Evolutionary conservation across 1,140 invertebrate species (phyloP).

Genomic region (Microplitis mediator): DNA sequence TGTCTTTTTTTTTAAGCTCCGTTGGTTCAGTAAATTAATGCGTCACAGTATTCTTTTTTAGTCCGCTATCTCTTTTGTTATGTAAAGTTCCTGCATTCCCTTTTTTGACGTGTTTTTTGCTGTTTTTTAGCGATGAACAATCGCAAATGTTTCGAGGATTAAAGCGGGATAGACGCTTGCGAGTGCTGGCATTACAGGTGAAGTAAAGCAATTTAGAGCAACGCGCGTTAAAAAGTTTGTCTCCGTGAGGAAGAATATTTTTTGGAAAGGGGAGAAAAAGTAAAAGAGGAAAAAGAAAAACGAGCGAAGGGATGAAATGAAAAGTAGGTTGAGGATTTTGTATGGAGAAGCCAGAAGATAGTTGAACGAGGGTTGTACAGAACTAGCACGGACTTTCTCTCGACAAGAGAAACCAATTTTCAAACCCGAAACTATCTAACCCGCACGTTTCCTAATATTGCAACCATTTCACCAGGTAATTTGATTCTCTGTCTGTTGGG

Average conservation of each 20-base stretch:
- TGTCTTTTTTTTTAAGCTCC: background rate
- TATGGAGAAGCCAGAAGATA: background rate
- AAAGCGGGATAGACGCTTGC: conserved; percentile 2
- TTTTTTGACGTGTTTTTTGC: background rate
- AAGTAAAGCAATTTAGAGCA: conserved; percentile 26
- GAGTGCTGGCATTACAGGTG: background rate
- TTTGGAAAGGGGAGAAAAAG: background rate
- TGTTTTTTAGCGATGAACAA: background rate
- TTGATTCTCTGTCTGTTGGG: conserved; percentile 3
- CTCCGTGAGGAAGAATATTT: background rate
- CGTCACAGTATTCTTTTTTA: no score
- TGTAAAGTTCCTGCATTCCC: no score
- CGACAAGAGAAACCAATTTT: conserved; percentile 33
- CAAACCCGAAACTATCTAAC: conserved; percentile 31
- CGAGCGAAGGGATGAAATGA: background rate
- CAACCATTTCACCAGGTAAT: conserved; percentile 16
- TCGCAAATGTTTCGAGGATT: background rate
- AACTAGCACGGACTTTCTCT: background rate
- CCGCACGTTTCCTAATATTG: conserved; percentile 29
- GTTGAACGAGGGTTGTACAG: background rate
- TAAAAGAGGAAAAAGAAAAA: background rate
- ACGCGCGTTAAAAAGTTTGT: conserved; percentile 20
- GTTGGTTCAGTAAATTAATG: background rate
- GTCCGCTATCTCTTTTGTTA: no score
- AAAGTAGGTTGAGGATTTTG: background rate